Conservation (phyloP, 2,888 invertebrate genomes). For the Cantharis rustica region DNA sequence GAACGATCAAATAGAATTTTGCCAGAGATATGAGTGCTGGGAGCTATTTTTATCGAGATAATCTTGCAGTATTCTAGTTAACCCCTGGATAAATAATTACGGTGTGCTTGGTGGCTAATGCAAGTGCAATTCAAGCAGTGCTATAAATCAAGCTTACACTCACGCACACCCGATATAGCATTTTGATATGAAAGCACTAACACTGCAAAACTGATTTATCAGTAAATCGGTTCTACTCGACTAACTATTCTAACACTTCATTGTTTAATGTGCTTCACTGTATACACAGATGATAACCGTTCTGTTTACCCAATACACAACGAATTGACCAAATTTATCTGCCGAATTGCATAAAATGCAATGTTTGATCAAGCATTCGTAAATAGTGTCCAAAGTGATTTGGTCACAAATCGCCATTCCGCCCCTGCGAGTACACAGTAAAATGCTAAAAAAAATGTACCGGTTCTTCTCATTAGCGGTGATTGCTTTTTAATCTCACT, state of each 20-base stretch:
- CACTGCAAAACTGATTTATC: constrained; percentile 6
- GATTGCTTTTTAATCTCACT: background rate
- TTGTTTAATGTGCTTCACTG: constrained; percentile 8
- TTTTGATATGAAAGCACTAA: constrained; percentile 5
- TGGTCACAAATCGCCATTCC: background rate
- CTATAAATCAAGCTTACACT: constrained; percentile 19
- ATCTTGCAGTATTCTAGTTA: constrained; percentile 10
- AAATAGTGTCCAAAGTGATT: background rate
- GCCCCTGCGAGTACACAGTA: background rate
- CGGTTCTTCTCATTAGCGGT: background rate
- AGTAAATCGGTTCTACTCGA: constrained; percentile 17
- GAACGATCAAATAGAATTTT: background rate
- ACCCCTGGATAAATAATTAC: constrained; percentile 20
- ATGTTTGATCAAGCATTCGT: background rate
- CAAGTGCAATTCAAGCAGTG: constrained; percentile 14
- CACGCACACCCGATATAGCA: constrained; percentile 17
- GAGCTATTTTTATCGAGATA: background rate
- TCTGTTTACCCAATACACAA: background rate
- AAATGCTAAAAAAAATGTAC: background rate
- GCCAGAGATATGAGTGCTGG: background rate
- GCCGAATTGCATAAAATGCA: background rate
- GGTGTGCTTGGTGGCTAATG: constrained; percentile 20
- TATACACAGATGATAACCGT: constrained; percentile 7
- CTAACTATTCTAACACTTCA: constrained; percentile 16
- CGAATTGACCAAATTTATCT: background rate